Conservation (phyloP, 1,140 invertebrate genomes). For the Charaxes varanes region DNA sequence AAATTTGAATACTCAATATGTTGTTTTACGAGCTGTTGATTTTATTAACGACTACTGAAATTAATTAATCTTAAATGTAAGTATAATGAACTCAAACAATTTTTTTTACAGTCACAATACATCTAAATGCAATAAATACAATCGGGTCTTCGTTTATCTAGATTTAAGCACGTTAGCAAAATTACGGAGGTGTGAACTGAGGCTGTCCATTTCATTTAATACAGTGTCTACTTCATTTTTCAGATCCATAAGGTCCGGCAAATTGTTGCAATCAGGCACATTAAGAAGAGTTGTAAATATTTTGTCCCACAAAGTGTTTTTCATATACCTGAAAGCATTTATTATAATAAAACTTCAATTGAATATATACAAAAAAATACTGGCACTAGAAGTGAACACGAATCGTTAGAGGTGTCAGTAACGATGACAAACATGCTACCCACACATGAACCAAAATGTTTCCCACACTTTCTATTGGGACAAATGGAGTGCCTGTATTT, state of each 20-base stretch:
- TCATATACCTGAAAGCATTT: conserved; percentile 76
- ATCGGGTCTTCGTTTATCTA: conserved; percentile 58
- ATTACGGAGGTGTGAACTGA: conserved; percentile 58
- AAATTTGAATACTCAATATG: conserved; percentile 42
- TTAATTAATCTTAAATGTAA: conserved; percentile 35
- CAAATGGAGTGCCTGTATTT: no score
- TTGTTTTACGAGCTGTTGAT: conserved; percentile 23
- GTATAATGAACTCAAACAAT: conserved; percentile 24
- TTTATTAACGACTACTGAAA: conserved; percentile 21
- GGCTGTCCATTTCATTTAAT: conserved; percentile 68
- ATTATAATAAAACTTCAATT: no score
- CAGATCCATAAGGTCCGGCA: conserved; percentile 79
- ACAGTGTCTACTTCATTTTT: conserved; percentile 77
- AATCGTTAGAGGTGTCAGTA: no score
- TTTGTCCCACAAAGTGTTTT: conserved; percentile 78
- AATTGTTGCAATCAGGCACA: conserved; percentile 79
- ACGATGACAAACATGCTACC: no score
- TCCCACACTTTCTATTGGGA: no score
- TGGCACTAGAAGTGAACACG: no score
- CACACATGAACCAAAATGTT: no score
- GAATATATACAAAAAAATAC: no score
- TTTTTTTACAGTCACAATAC: conserved; percentile 54
- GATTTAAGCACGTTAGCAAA: conserved; percentile 73
- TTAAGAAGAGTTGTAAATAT: conserved; percentile 81
- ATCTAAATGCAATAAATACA: conserved; percentile 72